Percentiles rank a stretch among this genome's conserved stretches.
These are phyloP conservation scores for Elmis aenea DNA, from an alignment of 2,888 invertebrate genomes.

Conservation along the genomic window DNA sequence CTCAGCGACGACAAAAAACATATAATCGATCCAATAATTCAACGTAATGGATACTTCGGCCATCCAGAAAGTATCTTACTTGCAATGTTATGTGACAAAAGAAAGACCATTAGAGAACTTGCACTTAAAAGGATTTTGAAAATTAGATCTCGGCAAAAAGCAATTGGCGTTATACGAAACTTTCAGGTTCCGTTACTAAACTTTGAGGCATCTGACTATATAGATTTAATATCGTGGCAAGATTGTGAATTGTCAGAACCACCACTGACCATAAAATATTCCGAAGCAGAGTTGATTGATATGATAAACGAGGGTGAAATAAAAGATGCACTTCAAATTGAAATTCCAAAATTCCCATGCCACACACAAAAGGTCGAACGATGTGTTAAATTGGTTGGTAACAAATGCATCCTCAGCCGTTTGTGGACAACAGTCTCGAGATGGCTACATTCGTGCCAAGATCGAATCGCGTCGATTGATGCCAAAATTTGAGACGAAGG, in stretches of 20 bases:
- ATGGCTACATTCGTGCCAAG: slow-evolving; percentile 1
- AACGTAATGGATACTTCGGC: slow-evolving; percentile 25
- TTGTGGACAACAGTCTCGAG: slow-evolving; percentile 3
- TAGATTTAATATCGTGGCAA: slow-evolving; percentile 25
- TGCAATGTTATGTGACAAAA: too few relatives aligned
- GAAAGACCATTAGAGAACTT: too few relatives aligned
- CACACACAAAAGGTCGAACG: slow-evolving; percentile 13
- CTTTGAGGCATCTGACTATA: slow-evolving; percentile 18
- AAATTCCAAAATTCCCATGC: slow-evolving; percentile 15
- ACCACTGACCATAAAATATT: slow-evolving; percentile 14
- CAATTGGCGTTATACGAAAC: too few relatives aligned
- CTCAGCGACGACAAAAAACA: slow-evolving; percentile 14
- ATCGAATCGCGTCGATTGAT: neutral
- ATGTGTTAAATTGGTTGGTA: slow-evolving; percentile 9
- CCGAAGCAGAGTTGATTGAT: slow-evolving; percentile 16
- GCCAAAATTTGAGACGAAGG: slow-evolving; percentile 4
- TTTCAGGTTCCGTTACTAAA: slow-evolving; percentile 24
- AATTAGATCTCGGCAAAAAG: neutral
- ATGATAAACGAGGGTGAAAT: slow-evolving; percentile 12
- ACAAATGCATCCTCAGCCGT: slow-evolving; percentile 9
- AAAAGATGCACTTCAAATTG: too few relatives aligned
- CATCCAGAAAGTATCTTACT: slow-evolving; percentile 26
- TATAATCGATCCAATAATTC: slow-evolving; percentile 25
- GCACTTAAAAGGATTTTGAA: slow-evolving; percentile 12
- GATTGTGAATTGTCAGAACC: slow-evolving; percentile 10